Evolutionary conservation across 2,797 vertebrate species (phyloP).

Genomic region (Danio aesculapii): DNA sequence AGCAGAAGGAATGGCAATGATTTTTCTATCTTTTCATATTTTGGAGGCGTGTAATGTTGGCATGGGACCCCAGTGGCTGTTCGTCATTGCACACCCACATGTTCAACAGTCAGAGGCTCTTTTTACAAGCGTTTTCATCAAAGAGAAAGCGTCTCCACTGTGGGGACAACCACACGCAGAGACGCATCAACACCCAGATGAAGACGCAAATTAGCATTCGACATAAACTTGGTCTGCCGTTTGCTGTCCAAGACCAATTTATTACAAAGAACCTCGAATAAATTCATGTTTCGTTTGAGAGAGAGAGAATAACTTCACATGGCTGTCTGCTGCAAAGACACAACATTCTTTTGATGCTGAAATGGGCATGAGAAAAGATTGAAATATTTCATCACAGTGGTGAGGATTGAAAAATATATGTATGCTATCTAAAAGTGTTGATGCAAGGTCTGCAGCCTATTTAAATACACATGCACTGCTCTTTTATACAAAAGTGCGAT

Average conservation of each 20-base stretch:
- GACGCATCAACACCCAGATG: constrained; percentile 7
- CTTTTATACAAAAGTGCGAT: not conserved
- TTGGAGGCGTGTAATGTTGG: not conserved
- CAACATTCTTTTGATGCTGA: not conserved
- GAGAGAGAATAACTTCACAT: not conserved
- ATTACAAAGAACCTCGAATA: not conserved
- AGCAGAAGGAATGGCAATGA: constrained; percentile 12
- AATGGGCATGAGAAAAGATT: not conserved
- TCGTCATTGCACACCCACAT: constrained; percentile 17
- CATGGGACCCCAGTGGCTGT: constrained; percentile 21
- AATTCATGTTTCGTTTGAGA: not conserved
- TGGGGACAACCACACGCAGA: constrained; percentile 15
- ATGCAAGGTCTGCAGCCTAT: not conserved
- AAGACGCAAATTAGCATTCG: constrained; percentile 19
- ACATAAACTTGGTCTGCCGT: not conserved
- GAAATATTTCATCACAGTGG: not conserved
- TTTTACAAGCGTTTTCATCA: constrained; percentile 15
- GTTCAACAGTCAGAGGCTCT: constrained; percentile 3
- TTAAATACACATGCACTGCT: not conserved
- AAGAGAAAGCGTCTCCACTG: not conserved
- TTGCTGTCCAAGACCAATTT: constrained; percentile 2
- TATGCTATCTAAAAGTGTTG: not conserved
- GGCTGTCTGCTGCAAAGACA: not conserved
- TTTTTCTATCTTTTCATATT: not conserved
- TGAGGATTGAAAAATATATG: not conserved